Percentiles rank a stretch among this genome's conserved stretches.
phyloP scores from a whole-genome alignment of 2,113 vertebrate genomes.

The Gracilinanus agilis region DNA sequence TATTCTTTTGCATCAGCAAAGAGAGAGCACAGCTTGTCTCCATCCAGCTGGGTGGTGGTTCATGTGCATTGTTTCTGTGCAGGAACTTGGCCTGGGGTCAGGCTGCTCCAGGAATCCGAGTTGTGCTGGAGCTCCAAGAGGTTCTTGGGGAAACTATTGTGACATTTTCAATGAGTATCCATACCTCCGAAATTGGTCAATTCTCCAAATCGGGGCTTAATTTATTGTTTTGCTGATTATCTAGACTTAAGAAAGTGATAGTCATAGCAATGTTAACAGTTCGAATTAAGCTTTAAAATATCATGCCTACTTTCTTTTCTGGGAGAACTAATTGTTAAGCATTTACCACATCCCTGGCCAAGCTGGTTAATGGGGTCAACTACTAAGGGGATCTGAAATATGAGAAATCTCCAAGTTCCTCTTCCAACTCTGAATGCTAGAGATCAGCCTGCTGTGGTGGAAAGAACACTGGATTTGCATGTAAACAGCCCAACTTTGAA shows the following conservation, averaged over 20 bases:
- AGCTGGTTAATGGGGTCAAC: not conserved
- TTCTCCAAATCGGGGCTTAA: not conserved
- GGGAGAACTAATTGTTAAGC: not conserved
- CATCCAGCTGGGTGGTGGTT: not conserved
- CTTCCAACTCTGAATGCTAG: not conserved
- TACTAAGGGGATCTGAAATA: not conserved
- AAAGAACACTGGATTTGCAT: not conserved
- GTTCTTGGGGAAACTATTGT: not conserved
- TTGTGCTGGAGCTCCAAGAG: not conserved
- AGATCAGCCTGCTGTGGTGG: not conserved
- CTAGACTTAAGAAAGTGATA: not conserved
- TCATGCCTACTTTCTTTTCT: not conserved
- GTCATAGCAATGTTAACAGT: not conserved
- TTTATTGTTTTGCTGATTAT: not conserved
- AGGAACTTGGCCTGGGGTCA: not conserved
- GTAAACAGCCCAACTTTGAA: not conserved
- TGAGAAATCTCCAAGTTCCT: not conserved
- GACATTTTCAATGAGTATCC: not conserved
- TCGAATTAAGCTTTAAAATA: not conserved
- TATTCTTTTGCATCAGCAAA: not conserved
- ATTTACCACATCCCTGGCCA: not conserved
- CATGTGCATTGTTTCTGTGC: not conserved
- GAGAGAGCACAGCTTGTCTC: not conserved
- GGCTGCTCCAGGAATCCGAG: not conserved
- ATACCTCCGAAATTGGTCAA: not conserved